Evolutionary conservation across 1,140 invertebrate genomes (phyloP).

Genomic region (Gerris buenoi): DNA sequence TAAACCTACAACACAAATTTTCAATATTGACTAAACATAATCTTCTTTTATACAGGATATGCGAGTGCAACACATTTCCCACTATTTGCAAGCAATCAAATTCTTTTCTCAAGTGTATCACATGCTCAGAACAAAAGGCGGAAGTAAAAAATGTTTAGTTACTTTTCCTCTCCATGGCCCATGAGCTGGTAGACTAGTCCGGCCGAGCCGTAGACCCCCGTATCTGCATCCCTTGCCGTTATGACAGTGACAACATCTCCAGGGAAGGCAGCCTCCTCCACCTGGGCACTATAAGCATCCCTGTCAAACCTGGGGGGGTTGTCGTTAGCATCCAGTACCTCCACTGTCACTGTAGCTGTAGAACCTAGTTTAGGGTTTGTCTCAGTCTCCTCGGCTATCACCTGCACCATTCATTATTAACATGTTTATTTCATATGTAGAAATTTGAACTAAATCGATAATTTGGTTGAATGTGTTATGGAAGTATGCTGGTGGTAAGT

Average conservation of each 20-base stretch:
- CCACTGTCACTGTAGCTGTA: constrained; percentile 71
- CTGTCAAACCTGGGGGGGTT: constrained; percentile 67
- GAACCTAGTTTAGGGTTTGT: constrained; percentile 60
- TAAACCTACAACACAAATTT: constrained; percentile 39
- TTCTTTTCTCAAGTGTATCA: no score
- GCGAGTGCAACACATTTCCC: no score
- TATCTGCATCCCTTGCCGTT: constrained; percentile 68
- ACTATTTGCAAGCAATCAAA: no score
- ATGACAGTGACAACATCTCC: constrained; percentile 58
- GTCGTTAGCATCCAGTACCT: constrained; percentile 76
- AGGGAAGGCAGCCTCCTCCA: constrained; percentile 54
- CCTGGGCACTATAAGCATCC: constrained; percentile 49
- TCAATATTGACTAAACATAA: constrained; percentile 3
- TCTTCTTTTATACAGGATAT: no score
- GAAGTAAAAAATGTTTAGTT: no score
- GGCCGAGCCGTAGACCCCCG: constrained; percentile 55
- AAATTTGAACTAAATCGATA: no score
- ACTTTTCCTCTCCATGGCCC: constrained; percentile 65
- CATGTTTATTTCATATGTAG: no score
- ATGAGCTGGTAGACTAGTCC: constrained; percentile 71
- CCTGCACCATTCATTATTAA: no score
- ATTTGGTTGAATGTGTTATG: no score
- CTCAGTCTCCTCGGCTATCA: constrained; percentile 66
- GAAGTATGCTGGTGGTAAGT: no score
- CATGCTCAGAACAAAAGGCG: no score